Evolutionary conservation across 2,888 invertebrate species (phyloP).

Genomic region (Cryptocephalus primarius): DNA sequence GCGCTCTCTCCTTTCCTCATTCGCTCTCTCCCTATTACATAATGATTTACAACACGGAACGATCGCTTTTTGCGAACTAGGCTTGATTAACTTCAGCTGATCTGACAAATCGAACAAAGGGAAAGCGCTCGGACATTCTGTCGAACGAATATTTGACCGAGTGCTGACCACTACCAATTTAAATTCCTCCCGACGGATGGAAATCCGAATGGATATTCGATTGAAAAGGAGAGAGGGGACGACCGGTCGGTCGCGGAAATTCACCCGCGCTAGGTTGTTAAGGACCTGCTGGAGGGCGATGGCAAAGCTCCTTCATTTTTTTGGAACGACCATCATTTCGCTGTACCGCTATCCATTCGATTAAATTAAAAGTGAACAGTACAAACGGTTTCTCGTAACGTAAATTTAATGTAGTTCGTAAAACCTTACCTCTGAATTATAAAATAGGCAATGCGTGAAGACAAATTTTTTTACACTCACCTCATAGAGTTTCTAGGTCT

Average conservation of each 20-base stretch:
- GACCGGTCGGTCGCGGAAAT: constrained; percentile 8
- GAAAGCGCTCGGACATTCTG: constrained; percentile 12
- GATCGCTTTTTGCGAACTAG: constrained; percentile 21
- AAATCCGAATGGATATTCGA: constrained; percentile 28
- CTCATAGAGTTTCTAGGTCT: too few species aligned
- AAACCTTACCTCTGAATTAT: too few species aligned
- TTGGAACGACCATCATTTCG: background rate
- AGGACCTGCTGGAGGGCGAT: constrained; percentile 20
- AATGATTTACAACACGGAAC: constrained; percentile 22
- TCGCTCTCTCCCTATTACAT: constrained; percentile 10
- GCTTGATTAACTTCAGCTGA: constrained; percentile 31
- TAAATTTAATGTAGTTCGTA: too few species aligned
- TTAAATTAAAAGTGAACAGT: too few species aligned
- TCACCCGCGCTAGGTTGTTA: constrained; percentile 16
- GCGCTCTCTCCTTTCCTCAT: too few species aligned
- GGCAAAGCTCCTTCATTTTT: constrained; percentile 12
- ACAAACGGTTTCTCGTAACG: too few species aligned
- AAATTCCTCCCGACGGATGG: constrained; percentile 27
- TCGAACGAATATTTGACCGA: constrained; percentile 18
- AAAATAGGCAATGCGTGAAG: too few species aligned
- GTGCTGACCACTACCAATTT: constrained; percentile 30
- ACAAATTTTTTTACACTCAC: too few species aligned
- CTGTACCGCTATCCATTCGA: too few species aligned
- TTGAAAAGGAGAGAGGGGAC: constrained; percentile 21
- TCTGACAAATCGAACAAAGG: constrained; percentile 29